A percentile compares a stretch with the other conserved stretches of the same genome.
phyloP scores from a whole-genome alignment of 2,797 vertebrate species.

The Pyrocephalus nanus region DNA sequence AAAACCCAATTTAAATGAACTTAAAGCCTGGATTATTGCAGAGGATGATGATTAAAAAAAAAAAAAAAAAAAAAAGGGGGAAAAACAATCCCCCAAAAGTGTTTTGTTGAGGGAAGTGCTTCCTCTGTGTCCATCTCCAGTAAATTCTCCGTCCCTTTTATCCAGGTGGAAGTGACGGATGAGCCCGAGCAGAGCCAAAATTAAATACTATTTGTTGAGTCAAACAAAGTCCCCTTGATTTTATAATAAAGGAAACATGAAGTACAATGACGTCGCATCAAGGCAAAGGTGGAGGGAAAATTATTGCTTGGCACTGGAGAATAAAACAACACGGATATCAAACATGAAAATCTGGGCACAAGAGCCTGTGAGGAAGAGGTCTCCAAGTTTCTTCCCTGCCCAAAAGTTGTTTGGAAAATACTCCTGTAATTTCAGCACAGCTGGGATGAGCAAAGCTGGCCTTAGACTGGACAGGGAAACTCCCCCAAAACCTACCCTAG shows the following conservation, averaged over 20 bases:
- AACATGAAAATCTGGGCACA: accelerated
- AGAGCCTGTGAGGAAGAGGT: accelerated
- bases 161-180: accelerated
- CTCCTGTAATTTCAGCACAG: not conserved
- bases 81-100: accelerated
- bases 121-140: not conserved
- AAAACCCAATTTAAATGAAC: slow-evolving; percentile 22
- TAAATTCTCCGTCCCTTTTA: not conserved
- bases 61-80: not conserved
- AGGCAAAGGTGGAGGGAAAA: not conserved
- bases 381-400: not conserved
- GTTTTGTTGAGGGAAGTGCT: not conserved
- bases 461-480: not conserved
- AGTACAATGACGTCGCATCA: accelerated
- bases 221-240: accelerated
- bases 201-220: not conserved
- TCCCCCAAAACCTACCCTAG: not conserved
- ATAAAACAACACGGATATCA: accelerated
- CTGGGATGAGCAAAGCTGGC: not conserved
- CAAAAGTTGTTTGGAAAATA: not conserved
- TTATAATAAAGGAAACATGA: not conserved
- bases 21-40: not conserved
- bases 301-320: not conserved
- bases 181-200: not conserved
- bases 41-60: not conserved